Base-by-base conservation (phyloP, 2,113 vertebrate species). In the Strix aluco region DNA sequence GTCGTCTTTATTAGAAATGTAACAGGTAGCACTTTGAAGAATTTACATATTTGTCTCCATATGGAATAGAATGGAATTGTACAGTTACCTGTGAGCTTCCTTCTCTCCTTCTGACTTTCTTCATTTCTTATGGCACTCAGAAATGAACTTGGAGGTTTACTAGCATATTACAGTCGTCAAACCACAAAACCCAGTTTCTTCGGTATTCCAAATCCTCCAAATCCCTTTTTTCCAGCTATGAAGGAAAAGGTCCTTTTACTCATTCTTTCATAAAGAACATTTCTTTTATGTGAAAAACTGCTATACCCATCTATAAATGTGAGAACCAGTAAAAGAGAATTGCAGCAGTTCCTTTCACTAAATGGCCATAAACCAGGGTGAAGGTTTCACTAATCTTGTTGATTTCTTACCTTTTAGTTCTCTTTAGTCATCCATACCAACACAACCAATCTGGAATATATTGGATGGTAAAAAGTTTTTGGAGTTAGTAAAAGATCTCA, bases 311-410 rank as follows among this genome's bases (percentile, higher is more conserved):
- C 70, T 71, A 38, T 92, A 94, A 96, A 90, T 52, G 40, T 70
- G 61, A 81, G 81, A 94, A 84, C 18, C 17, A 81, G 55, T 91
- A 67, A 71, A 96, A 74, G 85, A 90, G 80, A 92, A 94, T 88
- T 78, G 71, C 75, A 51, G 61, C 14, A 66, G 67, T 40, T 86
- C 62, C 49, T 94, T 94, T 86, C 67, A 83, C 61, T 74, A 86
- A 86, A 83, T 90, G 61, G 75, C 42, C 23, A 15, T 72, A 94
- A 94, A 94, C 70, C 10, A 62, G 34, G 25, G 34, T 75, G 72
- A 91, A 79, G 38, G 29, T 94, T 95, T 92, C 79, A 59, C 75
- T 70, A 38, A 69, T 94, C 84, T 81, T 79, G 44, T 59, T 88
- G 84, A 84, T 95, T 94, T 92, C 65, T 94, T 82, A 52, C 25